Base-by-base conservation (phyloP, 1,140 invertebrate species). In the Drosophila pectinifera region DNA sequence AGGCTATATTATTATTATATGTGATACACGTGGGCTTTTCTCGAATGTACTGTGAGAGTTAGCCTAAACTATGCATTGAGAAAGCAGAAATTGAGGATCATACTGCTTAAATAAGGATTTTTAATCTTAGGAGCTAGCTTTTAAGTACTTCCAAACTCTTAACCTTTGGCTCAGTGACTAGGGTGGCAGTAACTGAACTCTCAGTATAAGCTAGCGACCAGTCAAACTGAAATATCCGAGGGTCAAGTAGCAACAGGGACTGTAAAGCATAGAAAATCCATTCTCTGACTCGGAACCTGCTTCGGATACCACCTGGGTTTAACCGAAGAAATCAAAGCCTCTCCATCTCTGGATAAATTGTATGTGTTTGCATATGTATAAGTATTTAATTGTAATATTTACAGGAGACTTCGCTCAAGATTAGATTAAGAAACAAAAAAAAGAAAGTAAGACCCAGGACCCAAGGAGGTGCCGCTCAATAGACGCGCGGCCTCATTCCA, bases 401-500 rank as follows among this genome's bases (percentile, higher is more conserved):
- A 70, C 64, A 70, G 14, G 36, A 13, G n/a, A 16, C 6, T 20
- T 31, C 5, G 5, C 63, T 38, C 39, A 70, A n/a, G 38, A 70
- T 24, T 70, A 70, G 34, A 8, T 10, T 20, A 38, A 34, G 18
- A 38, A 36, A 22, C 1, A 42, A 42, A 46, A 16, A 56, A 61
- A n/a, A 14, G 36, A 26, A 34, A 10, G 3, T 4, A 18, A 41
- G 4, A 26, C 3, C 6, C 45, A 14, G 43, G 8, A 16, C 1
- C 14, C 13, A 2, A 58, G 14, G 11, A 20, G 4, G 0, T 14
- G 16, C 2, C 14, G 14, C 11, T 65, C 53, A 84, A 36, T 91
- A 91, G 24, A 67, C 46, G 16, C 90, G 70, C 10, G 75, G 81
- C 24, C 83, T 91, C 5, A 92, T 46, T 3, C 88, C 90, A 8